Conservation (phyloP, 2,113 vertebrate genomes). For the Lucifuga dentata region DNA sequence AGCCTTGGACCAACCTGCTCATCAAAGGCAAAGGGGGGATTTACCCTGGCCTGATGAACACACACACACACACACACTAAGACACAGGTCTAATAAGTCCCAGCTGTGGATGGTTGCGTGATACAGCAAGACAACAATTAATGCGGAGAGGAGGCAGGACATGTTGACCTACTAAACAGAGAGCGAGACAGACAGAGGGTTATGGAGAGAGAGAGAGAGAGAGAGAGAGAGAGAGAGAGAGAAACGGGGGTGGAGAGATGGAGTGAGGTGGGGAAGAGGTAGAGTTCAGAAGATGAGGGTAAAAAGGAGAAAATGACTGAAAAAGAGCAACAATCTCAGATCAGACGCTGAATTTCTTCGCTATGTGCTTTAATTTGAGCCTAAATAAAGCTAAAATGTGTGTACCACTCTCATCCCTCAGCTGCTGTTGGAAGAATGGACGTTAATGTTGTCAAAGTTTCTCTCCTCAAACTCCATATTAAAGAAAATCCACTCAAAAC, state of each 20-base stretch:
- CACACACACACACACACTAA: constrained; percentile 43
- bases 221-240: constrained; percentile 24
- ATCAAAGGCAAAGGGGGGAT: constrained; percentile 65
- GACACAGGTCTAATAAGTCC: constrained; percentile 67
- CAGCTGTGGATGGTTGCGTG: constrained; percentile 75
- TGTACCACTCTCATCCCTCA: constrained; percentile 4
- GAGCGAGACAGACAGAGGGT: not conserved
- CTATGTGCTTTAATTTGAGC: no score
- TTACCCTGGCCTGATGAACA: constrained; percentile 57
- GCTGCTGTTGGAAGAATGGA: constrained; percentile 21
- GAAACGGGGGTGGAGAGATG: no score
- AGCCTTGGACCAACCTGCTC: constrained; percentile 65
- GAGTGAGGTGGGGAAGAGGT: not conserved
- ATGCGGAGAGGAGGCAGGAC: constrained; percentile 66
- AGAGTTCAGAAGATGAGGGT: not conserved
- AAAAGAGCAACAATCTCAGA: no score
- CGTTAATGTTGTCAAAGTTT: constrained; percentile 3
- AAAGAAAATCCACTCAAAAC: constrained; percentile 42
- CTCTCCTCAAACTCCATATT: constrained; percentile 24
- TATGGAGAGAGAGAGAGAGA: constrained; percentile 14
- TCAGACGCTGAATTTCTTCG: no score
- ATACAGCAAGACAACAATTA: constrained; percentile 76
- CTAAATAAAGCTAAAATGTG: no score
- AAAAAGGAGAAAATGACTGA: not conserved
- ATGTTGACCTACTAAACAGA: constrained; percentile 72